These are phyloP conservation scores for Chiloscyllium punctatum DNA, from an alignment of 2,797 vertebrate genomes.

Conservation along the genomic window DNA sequence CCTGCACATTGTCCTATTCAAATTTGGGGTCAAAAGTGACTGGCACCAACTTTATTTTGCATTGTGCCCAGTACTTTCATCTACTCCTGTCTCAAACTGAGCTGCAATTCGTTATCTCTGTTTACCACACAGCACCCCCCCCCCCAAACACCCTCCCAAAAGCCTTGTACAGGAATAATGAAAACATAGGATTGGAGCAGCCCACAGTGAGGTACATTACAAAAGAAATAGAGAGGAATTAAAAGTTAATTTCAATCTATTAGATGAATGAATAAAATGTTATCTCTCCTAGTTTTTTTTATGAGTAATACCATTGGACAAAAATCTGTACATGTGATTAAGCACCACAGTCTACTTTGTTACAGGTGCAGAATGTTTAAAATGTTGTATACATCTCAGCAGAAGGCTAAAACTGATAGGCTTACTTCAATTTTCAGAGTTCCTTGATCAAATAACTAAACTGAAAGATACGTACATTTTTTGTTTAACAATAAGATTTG, in stretches of 20 bases:
- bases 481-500: not conserved
- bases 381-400: not conserved
- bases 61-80: too few species aligned
- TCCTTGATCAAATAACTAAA: not conserved
- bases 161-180: not conserved
- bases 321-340: not conserved
- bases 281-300: not conserved
- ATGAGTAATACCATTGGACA: not conserved
- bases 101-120: too few species aligned
- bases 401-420: not conserved
- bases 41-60: not conserved
- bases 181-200: not conserved
- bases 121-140: too few species aligned
- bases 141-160: too few species aligned
- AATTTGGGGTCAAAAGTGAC: not conserved
- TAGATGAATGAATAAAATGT: not conserved
- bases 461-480: not conserved
- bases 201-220: not conserved
- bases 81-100: not conserved
- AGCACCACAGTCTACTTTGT: not conserved
- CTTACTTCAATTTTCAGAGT: not conserved
- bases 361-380: not conserved
- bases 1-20: not conserved
- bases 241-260: not conserved
- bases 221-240: not conserved